phyloP scores from a whole-genome alignment of 2,888 invertebrate genomes.

The Drosophila mimica region DNA sequence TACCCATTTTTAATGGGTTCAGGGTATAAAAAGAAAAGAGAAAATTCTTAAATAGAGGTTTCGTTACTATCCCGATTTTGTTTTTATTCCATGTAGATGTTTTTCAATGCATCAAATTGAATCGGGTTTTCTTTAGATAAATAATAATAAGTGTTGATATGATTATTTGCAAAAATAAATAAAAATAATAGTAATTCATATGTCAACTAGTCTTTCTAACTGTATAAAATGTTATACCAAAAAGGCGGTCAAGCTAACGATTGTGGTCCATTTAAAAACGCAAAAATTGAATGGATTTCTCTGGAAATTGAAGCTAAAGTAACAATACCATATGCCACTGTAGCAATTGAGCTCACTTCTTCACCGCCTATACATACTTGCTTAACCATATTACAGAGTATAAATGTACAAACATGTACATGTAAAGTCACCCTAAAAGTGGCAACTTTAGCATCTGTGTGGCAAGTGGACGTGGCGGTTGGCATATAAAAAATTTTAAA shows the following conservation, averaged over 20 bases:
- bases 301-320: not conserved
- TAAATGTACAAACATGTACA: not conserved
- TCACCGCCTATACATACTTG: too few relatives aligned
- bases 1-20: too few relatives aligned
- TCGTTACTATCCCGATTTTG: not conserved
- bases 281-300: not conserved
- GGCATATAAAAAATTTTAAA: conserved; percentile 52
- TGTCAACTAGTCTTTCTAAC: not conserved
- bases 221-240: not conserved
- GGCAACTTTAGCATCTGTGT: conserved; percentile 24
- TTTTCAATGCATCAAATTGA: not conserved
- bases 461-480: conserved; percentile 46
- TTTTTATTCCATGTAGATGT: not conserved
- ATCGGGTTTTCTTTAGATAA: too few relatives aligned
- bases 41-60: not conserved
- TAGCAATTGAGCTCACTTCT: not conserved
- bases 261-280: not conserved
- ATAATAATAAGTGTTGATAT: not conserved
- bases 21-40: not conserved
- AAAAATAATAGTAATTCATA: not conserved
- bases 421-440: conserved; percentile 3
- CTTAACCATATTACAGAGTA: not conserved
- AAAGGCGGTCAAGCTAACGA: not conserved
- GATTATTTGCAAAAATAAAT: not conserved
- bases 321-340: not conserved